Percentiles rank a stretch among this genome's conserved stretches.
Conservation (phyloP, 1,140 invertebrate species). For the Drosophila virilis region DNA sequence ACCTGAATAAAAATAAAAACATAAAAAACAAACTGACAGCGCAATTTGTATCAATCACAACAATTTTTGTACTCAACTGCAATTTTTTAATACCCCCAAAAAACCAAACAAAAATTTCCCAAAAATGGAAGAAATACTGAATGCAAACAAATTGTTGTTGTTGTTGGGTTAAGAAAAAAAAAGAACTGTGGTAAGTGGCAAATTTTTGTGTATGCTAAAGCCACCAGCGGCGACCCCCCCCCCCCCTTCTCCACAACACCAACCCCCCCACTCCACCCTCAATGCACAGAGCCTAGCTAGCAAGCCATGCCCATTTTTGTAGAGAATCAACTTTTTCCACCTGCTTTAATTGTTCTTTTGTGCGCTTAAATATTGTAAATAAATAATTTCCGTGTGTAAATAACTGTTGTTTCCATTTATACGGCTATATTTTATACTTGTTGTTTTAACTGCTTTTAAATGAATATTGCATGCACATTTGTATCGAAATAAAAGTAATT, state of each 20-base stretch:
- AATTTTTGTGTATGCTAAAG: conserved; percentile 64
- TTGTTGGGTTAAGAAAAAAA: conserved; percentile 48
- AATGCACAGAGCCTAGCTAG: conserved; percentile 21
- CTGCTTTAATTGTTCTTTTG: not conserved
- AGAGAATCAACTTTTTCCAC: not conserved
- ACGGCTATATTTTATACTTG: conserved; percentile 1
- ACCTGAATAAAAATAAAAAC: conserved; percentile 61
- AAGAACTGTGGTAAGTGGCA: conserved; percentile 71
- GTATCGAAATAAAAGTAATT: not conserved
- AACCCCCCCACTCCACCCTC: not conserved
- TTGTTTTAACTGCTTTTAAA: not conserved
- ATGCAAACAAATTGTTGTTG: conserved; percentile 47
- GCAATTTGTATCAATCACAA: conserved; percentile 42
- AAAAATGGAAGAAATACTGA: conserved; percentile 40
- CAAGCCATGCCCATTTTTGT: conserved; percentile 12
- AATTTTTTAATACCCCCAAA: conserved; percentile 54
- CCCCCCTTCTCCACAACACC: conserved; percentile 7
- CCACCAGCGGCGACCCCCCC: conserved; percentile 35
- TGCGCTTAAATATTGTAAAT: not conserved
- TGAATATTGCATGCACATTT: conserved; percentile 3
- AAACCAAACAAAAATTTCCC: conserved; percentile 19
- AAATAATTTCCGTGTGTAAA: not conserved
- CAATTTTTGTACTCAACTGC: conserved; percentile 64
- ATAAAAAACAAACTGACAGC: conserved; percentile 27
- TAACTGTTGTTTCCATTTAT: not conserved